phyloP scores from a whole-genome alignment of 1,140 invertebrate species.

The Zaprionus ornatus region DNA sequence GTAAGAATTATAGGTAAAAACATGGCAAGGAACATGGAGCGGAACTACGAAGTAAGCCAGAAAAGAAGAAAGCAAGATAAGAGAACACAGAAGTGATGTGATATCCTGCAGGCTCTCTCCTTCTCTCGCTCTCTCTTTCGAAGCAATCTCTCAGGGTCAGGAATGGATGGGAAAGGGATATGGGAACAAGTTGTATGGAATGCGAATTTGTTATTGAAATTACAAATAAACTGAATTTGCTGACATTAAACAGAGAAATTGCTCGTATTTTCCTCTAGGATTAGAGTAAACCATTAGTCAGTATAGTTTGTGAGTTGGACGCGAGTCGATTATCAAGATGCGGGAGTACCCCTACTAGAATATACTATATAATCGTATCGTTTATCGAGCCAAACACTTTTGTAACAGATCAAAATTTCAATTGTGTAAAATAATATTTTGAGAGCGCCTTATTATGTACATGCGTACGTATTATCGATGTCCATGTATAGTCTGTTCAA shows the following conservation, averaged over 20 bases:
- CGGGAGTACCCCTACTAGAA: not conserved
- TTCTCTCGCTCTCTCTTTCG: not conserved
- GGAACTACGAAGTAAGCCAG: not conserved
- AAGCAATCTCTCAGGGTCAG: not conserved
- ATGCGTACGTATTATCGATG: conserved; percentile 25
- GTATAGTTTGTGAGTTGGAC: not conserved
- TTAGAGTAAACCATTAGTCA: not conserved
- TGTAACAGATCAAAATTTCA: not conserved
- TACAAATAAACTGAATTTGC: not conserved
- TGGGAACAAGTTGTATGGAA: not conserved
- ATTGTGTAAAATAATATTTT: not conserved
- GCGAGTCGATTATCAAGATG: not conserved
- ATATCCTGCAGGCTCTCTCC: not conserved
- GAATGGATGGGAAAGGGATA: not conserved
- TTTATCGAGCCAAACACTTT: not conserved
- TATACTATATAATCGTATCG: too few relatives aligned
- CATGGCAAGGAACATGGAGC: not conserved
- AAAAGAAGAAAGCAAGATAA: not conserved
- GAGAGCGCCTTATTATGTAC: conserved; percentile 15
- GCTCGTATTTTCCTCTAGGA: not conserved
- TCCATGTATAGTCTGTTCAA: not conserved
- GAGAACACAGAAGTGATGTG: not conserved
- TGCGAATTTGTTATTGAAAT: not conserved
- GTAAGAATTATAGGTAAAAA: not conserved
- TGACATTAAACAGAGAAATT: not conserved